Evolutionary conservation across 2,888 invertebrate genomes (phyloP), one percentile per base, ranked within the genome.

Genomic region (Zele albiditarsus): DNA sequence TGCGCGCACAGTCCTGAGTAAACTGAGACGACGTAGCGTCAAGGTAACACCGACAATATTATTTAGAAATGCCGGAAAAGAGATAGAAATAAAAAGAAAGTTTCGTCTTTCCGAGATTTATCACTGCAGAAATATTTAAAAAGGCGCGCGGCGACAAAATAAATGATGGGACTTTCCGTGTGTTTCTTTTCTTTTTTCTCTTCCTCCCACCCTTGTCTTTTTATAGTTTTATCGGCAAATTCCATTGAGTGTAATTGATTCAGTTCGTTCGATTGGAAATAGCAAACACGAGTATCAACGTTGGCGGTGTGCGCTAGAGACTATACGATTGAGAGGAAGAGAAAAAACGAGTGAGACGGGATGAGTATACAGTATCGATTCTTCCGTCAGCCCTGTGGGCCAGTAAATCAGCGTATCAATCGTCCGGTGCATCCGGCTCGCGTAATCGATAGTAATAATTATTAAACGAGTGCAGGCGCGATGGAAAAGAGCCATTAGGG

Each of bases 321-420:
- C 42, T 65, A n/a, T 27, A 73, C 67, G 60, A 68, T 33, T 42
- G 27, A 57, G 62, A 63, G 46, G 33, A 65, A 65, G 53, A n/a
- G 28, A 23, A n/a, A 28, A 38, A 65, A 71, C 14, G 46, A 23
- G 71, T 70, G 67, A 60, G 63, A 27, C 65, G 6, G 27, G 3
- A n/a, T 6, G 14, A n/a, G 62, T 62, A 31, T 27, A 53, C 8
- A 23, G 60, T 63, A 74, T 74, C 53, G 69, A 74, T 74, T 69
- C 53, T 69, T 31, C 62, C 53, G 74, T 74, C 74, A 74, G 31
- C n/a, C 38, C 27, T 4, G 62, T 69, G 63, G 57, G 75, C 74
- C 73, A 77, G 73, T 76, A 77, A 79, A 80, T 78, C 76, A 77
- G 75, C 70, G 73, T 76, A 80, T 80, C 78, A 78, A 80, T 78